Evolutionary conservation across 2,888 invertebrate species (phyloP), one percentile per base, ranked within the genome.

Genomic region (Eilema caniola): DNA sequence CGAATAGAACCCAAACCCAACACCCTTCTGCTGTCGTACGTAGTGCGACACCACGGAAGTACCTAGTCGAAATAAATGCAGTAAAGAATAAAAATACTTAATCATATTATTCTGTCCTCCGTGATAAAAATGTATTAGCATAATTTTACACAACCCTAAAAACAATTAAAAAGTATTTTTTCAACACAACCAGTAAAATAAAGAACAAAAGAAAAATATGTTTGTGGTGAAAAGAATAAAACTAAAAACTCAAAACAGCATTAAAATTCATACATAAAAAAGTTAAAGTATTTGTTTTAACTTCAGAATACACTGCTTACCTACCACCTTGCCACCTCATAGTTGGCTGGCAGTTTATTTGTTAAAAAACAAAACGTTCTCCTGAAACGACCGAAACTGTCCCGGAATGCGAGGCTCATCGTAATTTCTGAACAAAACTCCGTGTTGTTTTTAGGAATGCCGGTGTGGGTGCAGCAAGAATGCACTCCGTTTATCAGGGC

Each of bases 401-500:
- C 14, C 28, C 14, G 66, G 41, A 66, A 66, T 62, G 25, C 61
- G 24, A 16, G 33, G 25, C 28, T 31, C 28, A 33, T n/a, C 31
- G 67, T 63, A 67, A 64, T 67, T 71, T 71, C 64, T 60, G 60
- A 31, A 28, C 47, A 16, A 64, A 67, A 53, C 59, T 71, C 23
- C 20, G 16, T 67, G 63, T 71, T 63, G 63, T 71, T 71, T 67
- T 67, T 67, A 67, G 66, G 66, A 66, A 66, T 66, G 41, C 64
- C 25, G n/a, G 37, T 14, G 57, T 23, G 7, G 37, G 33, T 62
- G 31, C 47, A 63, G 11, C 24, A 14, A 33, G 37, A 70, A 66
- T 70, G 56, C 41, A 10, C 62, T 57, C 57, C 23, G 41, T 70
- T 66, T 70, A 62, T 57, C 24, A 56, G 16, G 37, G 16, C 24